phyloP scores from a whole-genome alignment of 2,113 vertebrate species.

The Rattus rattus region DNA sequence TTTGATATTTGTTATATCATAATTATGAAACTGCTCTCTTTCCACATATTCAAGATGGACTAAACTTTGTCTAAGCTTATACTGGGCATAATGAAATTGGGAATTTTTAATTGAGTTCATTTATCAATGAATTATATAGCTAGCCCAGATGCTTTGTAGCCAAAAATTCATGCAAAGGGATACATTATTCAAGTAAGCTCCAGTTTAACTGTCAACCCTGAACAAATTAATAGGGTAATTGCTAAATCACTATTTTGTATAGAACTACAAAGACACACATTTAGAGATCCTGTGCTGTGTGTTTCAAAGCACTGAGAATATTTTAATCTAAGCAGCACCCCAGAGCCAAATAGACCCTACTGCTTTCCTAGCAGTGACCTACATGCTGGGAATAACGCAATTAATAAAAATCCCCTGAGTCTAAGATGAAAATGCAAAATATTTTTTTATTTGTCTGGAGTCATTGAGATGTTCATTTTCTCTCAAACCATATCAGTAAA shows the following conservation, averaged over 20 bases:
- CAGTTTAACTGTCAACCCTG: constrained; percentile 43
- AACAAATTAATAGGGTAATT: constrained; percentile 67
- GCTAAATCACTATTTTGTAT: constrained; percentile 68
- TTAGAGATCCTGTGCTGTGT: not conserved
- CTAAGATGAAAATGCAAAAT: constrained; percentile 46
- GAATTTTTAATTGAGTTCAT: not conserved
- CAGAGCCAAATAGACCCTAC: constrained; percentile 13
- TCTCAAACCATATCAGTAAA: constrained; percentile 34
- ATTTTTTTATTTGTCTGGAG: constrained; percentile 23
- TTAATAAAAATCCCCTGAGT: constrained; percentile 54
- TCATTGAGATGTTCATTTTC: not conserved
- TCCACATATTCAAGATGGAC: not conserved
- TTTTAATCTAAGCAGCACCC: constrained; percentile 50
- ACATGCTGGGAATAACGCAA: constrained; percentile 39
- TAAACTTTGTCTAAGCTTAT: not conserved
- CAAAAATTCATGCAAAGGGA: constrained; percentile 40
- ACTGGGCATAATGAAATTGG: not conserved
- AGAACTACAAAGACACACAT: constrained; percentile 59
- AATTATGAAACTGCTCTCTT: not conserved
- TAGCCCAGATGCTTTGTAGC: constrained; percentile 16
- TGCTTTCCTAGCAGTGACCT: not conserved
- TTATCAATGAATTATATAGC: constrained; percentile 44
- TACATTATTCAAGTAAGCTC: constrained; percentile 29
- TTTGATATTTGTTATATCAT: not conserved
- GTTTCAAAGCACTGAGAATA: constrained; percentile 58